phyloP scores from a whole-genome alignment of 1,140 invertebrate genomes.

The Stegodyphus mimosarum region DNA sequence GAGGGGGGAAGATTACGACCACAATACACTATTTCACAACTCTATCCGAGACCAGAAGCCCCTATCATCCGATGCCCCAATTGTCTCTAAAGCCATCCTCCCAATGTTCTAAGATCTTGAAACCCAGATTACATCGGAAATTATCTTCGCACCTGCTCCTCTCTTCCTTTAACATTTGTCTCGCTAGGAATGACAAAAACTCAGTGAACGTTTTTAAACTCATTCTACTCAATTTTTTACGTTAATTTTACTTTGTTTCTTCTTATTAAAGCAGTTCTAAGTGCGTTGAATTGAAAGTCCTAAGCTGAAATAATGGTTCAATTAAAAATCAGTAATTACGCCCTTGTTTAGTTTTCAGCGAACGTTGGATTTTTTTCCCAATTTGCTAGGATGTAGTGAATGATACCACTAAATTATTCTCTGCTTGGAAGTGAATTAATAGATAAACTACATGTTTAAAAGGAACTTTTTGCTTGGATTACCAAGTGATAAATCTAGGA shows the following conservation, averaged over 20 bases:
- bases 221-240: too few relatives aligned
- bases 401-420: too few relatives aligned
- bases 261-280: too few relatives aligned
- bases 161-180: constrained; percentile 49
- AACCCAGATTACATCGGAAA: constrained; percentile 57
- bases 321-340: background rate
- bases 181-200: background rate
- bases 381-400: too few relatives aligned
- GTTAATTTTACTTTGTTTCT: too few relatives aligned
- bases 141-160: constrained; percentile 60
- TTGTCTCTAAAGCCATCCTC: constrained; percentile 37
- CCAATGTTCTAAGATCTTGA: constrained; percentile 49
- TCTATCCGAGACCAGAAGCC: constrained; percentile 18
- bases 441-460: too few relatives aligned
- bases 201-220: background rate
- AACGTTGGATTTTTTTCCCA: too few relatives aligned
- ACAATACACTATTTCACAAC: constrained; percentile 52
- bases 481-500: too few relatives aligned
- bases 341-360: too few relatives aligned
- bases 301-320: background rate
- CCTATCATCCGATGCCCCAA: constrained; percentile 50
- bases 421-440: too few relatives aligned
- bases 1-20: constrained; percentile 42
- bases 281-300: background rate
- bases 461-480: too few relatives aligned